phyloP scores from a whole-genome alignment of 2,797 vertebrate species.

The Mus minutoides region DNA sequence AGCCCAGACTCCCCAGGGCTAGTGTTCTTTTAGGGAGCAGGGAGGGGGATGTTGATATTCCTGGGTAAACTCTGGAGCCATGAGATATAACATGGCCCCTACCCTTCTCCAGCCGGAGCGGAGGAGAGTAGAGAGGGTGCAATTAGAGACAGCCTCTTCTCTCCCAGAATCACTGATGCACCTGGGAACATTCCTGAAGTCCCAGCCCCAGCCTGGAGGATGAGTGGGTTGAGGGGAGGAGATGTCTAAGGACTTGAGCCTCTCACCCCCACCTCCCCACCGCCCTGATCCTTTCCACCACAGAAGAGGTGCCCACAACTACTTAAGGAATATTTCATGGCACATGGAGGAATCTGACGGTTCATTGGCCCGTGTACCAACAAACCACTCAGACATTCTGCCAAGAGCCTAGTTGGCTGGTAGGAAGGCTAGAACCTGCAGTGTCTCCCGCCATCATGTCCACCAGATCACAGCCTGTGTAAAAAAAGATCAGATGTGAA shows the following conservation, averaged over 20 bases:
- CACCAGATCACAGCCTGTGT: neutral
- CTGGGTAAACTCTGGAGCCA: neutral
- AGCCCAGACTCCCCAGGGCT: neutral
- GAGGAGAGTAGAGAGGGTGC: neutral
- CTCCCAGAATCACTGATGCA: constrained; percentile 12
- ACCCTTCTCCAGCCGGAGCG: neutral
- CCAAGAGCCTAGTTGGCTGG: constrained; percentile 7
- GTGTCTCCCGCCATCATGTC: neutral
- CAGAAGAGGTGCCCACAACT: neutral
- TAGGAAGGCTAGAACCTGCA: neutral
- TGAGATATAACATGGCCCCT: neutral
- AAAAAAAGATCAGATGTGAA: neutral
- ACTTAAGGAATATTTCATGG: neutral
- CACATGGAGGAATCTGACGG: neutral
- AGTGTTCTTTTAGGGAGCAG: neutral
- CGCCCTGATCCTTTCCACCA: neutral
- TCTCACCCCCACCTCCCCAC: neutral
- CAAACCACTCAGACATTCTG: constrained; percentile 4
- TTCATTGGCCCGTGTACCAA: neutral
- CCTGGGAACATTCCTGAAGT: neutral
- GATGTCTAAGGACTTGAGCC: neutral
- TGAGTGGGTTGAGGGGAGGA: neutral
- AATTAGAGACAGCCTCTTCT: neutral
- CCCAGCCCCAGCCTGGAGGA: neutral
- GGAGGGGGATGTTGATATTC: neutral